Evolutionary conservation across 2,113 vertebrate genomes (phyloP), one percentile per base, ranked within the genome.

Genomic region (Carettochelys insculpta): DNA sequence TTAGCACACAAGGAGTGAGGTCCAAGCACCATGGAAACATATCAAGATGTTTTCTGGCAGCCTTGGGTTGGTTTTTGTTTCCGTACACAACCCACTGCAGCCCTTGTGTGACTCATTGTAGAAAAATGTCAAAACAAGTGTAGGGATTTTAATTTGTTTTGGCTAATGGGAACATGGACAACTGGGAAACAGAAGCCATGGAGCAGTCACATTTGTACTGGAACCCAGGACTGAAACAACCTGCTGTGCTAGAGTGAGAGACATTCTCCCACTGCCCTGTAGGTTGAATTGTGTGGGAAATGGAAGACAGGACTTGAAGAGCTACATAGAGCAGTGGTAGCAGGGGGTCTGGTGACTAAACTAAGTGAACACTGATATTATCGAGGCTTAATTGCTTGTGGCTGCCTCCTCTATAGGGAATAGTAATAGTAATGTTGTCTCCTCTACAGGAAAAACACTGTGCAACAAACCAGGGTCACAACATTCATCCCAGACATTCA

Each of bases 1-100:
- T 29, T 71, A 45, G 22, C 41, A 27, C 47, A 13, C 20, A 8
- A 53, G 13, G 6, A 2, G 41, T 53, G 16, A 3, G 4, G 45
- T 27, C 51, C 31, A 24, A 12, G n/a, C 5, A 3, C 6, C 7
- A 0, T 0, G 34, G 81, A 77, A 29, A 71, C 6, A 2, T 1
- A 38, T 8, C 6, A n/a, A 3, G 83, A 5, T 20, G 8, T 53
- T 27, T n/a, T 29, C 22, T 56, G 92, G 81, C 81, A 13, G 58
- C n/a, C 11, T 29, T 9, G 12, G 34, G 41, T 7, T n/a, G n/a
- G 71, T 78, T 19, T 41, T 29, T n/a, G n/a, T 50, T 47, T 41
- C 34, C 2, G 3, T 10, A 9, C 31, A 75, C 6, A n/a, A 47
- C 34, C 77, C 54, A 61, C 10, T 58, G 82, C 38, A 52, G 87